Percentiles rank a stretch among this genome's conserved stretches.
Conservation (phyloP, 1,140 invertebrate genomes). For the Rhopalosiphum padi region DNA sequence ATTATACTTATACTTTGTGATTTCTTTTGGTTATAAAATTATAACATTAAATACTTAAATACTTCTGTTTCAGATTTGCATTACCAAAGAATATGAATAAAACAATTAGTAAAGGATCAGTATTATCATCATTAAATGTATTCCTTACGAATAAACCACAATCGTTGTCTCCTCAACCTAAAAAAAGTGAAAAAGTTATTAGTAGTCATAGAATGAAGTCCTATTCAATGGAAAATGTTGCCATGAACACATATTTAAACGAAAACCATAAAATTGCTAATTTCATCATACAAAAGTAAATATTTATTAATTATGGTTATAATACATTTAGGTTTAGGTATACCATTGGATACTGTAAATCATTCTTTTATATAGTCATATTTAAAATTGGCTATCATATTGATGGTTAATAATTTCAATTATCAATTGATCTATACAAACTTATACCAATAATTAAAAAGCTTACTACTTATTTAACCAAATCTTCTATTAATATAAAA, state of each 20-base stretch:
- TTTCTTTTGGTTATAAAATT: not conserved
- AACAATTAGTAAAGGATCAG: slow-evolving; percentile 35
- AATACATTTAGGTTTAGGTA: not conserved
- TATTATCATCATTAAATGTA: slow-evolving; percentile 44
- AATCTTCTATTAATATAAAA: not conserved
- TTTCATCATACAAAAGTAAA: slow-evolving; percentile 47
- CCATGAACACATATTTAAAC: slow-evolving; percentile 49
- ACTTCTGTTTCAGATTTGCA: not conserved
- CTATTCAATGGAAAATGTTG: slow-evolving; percentile 54
- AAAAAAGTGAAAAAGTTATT: slow-evolving; percentile 45
- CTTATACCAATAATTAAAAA: no score
- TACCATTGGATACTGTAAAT: not conserved
- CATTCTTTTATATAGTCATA: no score
- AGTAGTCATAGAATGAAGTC: slow-evolving; percentile 52
- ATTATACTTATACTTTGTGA: not conserved
- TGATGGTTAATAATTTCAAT: no score
- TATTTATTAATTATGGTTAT: not conserved
- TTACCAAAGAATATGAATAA: slow-evolving; percentile 41
- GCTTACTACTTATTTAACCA: not conserved
- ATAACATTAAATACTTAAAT: not conserved
- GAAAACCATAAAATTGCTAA: slow-evolving; percentile 49
- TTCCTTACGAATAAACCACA: slow-evolving; percentile 49
- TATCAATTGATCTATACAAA: no score
- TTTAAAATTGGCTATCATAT: no score
- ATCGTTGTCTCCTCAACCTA: slow-evolving; percentile 37